A percentile compares a stretch with the other conserved stretches of the same genome.
Evolutionary conservation across 64 coral and sea anemone genomes (phyloP).

Genomic region (Montipora efflorescens): DNA sequence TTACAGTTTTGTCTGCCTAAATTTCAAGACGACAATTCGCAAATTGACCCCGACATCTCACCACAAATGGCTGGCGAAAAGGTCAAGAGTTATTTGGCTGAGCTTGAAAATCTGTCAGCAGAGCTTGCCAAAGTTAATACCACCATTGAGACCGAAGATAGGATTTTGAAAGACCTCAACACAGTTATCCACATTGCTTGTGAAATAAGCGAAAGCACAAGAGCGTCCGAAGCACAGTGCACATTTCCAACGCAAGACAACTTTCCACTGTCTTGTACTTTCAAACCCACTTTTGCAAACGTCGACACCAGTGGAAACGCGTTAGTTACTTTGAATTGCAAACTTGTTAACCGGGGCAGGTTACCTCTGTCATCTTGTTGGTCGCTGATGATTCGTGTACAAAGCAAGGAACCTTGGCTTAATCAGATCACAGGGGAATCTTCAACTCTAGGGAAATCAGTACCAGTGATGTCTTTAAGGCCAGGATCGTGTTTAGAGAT

Average conservation of each 20-base stretch:
- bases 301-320: not conserved
- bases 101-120: conserved; percentile 17
- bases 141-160: not conserved
- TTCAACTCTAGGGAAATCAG: not conserved
- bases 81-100: conserved; percentile 32
- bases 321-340: not conserved
- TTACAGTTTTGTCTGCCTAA: conserved; percentile 4
- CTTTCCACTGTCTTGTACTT: not conserved
- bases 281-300: not conserved
- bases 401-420: conserved; percentile 23
- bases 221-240: not conserved
- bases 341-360: conserved; percentile 37
- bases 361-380: conserved; percentile 19
- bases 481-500: conserved; percentile 9
- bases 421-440: not conserved
- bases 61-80: conserved; percentile 32
- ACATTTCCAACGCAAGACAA: not conserved
- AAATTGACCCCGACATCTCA: not conserved
- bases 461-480: conserved; percentile 4
- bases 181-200: conserved; percentile 20
- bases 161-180: conserved; percentile 28
- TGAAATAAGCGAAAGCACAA: not conserved
- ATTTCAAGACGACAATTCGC: not conserved
- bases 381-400: conserved; percentile 13
- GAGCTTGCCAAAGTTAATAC: conserved; percentile 13